A percentile compares a stretch with the other conserved stretches of the same genome.
These are phyloP conservation scores for Sarotherodon lohbergeri DNA, from an alignment of 2,113 vertebrate genomes.

Conservation along the genomic window DNA sequence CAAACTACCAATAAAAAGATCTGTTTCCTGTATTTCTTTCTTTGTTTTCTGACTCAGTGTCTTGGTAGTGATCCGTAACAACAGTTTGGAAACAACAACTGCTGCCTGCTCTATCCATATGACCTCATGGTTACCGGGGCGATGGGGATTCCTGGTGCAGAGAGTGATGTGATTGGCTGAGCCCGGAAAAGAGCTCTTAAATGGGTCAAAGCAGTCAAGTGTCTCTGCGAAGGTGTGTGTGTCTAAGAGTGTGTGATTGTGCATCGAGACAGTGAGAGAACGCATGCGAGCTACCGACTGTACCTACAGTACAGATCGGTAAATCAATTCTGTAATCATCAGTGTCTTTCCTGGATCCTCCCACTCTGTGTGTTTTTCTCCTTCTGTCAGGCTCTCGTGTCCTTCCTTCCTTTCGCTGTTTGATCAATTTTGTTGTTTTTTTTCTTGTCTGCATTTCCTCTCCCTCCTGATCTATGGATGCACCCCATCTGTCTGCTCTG, in stretches of 20 bases:
- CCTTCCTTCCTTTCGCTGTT: slow-evolving; percentile 17
- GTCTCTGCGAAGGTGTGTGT: slow-evolving; percentile 48
- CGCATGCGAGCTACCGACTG: not conserved
- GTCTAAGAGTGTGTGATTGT: not conserved
- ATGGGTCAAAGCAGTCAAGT: slow-evolving; percentile 72
- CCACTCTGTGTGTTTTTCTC: not conserved
- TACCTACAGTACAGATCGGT: not conserved
- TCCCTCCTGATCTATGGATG: slow-evolving; percentile 21
- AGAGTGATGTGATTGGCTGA: slow-evolving; percentile 55
- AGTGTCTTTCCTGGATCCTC: slow-evolving; percentile 6
- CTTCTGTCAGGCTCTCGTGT: not conserved
- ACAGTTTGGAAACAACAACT: slow-evolving; percentile 54
- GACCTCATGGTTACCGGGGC: slow-evolving; percentile 70
- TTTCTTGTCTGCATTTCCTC: slow-evolving; percentile 22
- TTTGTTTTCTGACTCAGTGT: not conserved
- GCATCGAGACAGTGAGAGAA: not conserved
- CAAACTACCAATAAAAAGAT: not conserved
- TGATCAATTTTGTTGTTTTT: slow-evolving; percentile 31
- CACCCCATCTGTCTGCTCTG: slow-evolving; percentile 18
- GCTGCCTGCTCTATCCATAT: slow-evolving; percentile 47
- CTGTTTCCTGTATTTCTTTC: not conserved
- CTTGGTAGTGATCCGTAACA: slow-evolving; percentile 16
- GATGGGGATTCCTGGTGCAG: slow-evolving; percentile 68
- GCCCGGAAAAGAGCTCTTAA: slow-evolving; percentile 59
- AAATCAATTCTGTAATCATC: not conserved